phyloP scores from a whole-genome alignment of 2,113 vertebrate genomes.

The Pseudonaja textilis region DNA sequence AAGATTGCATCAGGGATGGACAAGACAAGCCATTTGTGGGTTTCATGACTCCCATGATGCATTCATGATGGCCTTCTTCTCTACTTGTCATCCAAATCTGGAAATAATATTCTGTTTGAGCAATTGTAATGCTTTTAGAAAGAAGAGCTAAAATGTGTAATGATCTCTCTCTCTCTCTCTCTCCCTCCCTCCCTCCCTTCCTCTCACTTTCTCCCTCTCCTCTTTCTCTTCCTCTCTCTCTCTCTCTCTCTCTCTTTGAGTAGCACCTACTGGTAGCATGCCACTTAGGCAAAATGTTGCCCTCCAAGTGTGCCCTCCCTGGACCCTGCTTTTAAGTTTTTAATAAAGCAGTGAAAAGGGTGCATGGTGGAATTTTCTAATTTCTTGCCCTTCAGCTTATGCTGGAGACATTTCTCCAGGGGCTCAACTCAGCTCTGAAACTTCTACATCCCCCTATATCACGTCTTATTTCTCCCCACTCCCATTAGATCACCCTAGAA shows the following conservation, averaged over 20 bases:
- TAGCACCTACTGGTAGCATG: neutral
- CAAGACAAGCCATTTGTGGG: neutral
- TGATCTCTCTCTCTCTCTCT: no score
- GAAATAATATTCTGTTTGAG: neutral
- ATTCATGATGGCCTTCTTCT: neutral
- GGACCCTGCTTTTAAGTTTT: neutral
- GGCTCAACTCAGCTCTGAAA: neutral
- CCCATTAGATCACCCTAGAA: neutral
- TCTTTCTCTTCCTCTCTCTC: no score
- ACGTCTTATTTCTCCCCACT: neutral
- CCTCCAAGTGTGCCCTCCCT: neutral
- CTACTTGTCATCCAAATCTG: neutral
- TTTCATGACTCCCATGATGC: neutral
- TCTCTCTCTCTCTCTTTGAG: no score
- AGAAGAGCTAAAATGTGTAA: neutral
- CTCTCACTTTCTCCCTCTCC: no score
- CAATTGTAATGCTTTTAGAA: neutral
- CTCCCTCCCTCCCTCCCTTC: no score
- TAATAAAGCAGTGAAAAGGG: neutral
- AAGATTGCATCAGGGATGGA: neutral
- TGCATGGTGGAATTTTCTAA: neutral
- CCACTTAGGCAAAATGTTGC: neutral
- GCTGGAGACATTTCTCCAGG: neutral
- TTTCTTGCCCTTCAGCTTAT: neutral
- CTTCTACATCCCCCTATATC: no score